Conservation (phyloP, 2,888 invertebrate species). For the Eucera pruinosa region DNA sequence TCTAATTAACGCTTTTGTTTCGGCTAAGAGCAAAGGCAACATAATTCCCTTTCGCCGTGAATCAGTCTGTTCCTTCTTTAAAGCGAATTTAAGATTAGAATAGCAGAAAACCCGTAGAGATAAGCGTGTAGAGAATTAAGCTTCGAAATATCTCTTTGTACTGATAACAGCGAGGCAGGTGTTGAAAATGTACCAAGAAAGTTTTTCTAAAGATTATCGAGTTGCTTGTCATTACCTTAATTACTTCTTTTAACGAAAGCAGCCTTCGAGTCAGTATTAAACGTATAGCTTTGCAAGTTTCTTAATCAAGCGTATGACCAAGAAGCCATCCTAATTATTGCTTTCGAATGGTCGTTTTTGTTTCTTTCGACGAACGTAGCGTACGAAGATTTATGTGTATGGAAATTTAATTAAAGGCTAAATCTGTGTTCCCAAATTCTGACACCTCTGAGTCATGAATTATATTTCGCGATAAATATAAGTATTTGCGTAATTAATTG, state of each 20-base stretch:
- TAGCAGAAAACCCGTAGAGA: not conserved
- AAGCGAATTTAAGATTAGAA: not conserved
- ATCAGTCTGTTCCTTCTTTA: constrained; percentile 14
- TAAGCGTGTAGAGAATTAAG: constrained; percentile 16
- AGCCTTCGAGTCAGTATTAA: not conserved
- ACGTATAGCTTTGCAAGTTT: no score
- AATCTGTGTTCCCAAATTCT: no score
- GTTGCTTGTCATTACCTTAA: not conserved
- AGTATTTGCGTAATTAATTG: not conserved
- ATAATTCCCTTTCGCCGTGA: constrained; percentile 17
- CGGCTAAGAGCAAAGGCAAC: constrained; percentile 9
- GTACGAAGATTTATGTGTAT: no score
- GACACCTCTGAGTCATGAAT: no score
- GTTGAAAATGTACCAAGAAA: not conserved
- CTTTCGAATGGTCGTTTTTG: no score
- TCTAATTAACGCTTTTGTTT: constrained; percentile 41
- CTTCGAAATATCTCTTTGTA: not conserved
- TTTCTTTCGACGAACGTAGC: no score
- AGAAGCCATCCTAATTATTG: no score
- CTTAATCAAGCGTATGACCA: no score
- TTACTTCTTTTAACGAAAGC: not conserved
- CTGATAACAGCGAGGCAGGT: not conserved
- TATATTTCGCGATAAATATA: no score
- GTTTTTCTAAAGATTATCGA: not conserved
- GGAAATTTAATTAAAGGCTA: no score